Conservation (phyloP, 2,888 invertebrate genomes). For the Apodemia mormo region DNA sequence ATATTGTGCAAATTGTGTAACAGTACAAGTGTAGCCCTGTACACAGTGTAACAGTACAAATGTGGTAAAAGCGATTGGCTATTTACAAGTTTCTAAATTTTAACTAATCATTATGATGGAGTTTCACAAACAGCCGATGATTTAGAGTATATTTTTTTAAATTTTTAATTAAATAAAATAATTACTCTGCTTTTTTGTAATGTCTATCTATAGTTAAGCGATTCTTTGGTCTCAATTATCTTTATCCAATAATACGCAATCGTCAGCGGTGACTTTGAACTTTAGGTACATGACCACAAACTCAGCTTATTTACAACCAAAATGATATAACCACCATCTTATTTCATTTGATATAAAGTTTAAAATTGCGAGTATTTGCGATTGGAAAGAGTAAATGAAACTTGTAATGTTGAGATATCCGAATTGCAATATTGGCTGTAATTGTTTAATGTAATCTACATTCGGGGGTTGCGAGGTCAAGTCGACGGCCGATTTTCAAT, state of each 20-base stretch:
- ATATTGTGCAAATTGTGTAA: no score
- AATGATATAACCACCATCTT: not conserved
- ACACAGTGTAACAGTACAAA: no score
- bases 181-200: no score
- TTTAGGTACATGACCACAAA: constrained; percentile 45
- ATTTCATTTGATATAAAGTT: constrained; percentile 27
- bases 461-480: constrained; percentile 51
- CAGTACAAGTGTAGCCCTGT: no score
- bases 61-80: no score
- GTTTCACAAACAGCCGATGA: no score
- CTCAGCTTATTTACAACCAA: not conserved
- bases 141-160: no score
- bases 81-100: no score
- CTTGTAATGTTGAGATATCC: constrained; percentile 44
- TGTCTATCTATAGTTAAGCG: constrained; percentile 19
- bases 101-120: no score
- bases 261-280: constrained; percentile 70
- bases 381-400: constrained; percentile 24
- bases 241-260: constrained; percentile 36
- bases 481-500: constrained; percentile 22
- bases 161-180: no score
- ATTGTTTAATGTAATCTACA: constrained; percentile 63
- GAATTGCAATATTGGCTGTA: constrained; percentile 62
- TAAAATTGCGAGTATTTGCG: constrained; percentile 20
- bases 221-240: constrained; percentile 35